These are phyloP conservation scores for Toxotes lorentzi DNA, from an alignment of 2,797 vertebrate species.

Conservation along the genomic window DNA sequence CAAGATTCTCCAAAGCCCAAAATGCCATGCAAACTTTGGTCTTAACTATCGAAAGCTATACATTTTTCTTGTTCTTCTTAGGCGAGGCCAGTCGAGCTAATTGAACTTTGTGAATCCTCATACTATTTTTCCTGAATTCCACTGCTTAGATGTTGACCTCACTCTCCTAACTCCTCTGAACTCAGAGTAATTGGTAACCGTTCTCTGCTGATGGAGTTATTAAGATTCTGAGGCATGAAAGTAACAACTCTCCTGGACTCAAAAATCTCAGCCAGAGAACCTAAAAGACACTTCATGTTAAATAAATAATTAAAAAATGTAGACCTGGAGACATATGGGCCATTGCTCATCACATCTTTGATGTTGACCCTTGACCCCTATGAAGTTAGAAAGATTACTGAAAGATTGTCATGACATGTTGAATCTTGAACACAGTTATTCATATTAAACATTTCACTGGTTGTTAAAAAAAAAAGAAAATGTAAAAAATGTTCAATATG, in stretches of 20 bases:
- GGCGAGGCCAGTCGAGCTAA: constrained; percentile 19
- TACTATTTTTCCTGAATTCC: constrained; percentile 21
- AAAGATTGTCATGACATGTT: neutral
- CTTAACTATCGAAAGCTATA: neutral
- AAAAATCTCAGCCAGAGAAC: constrained; percentile 20
- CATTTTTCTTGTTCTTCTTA: neutral
- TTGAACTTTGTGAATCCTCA: constrained; percentile 30
- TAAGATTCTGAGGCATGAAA: constrained; percentile 53
- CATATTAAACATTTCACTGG: neutral
- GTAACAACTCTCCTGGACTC: constrained; percentile 16
- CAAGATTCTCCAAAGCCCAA: neutral
- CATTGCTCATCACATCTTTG: neutral
- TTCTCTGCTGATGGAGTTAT: constrained; percentile 45
- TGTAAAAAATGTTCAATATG: neutral
- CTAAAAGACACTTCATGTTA: constrained; percentile 4
- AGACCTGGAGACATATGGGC: neutral
- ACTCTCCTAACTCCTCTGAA: constrained; percentile 37
- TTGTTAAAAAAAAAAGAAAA: neutral
- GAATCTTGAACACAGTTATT: neutral
- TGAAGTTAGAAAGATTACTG: neutral
- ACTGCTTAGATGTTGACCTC: constrained; percentile 51
- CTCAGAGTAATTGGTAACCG: constrained; percentile 56
- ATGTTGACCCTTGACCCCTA: neutral
- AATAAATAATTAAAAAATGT: neutral
- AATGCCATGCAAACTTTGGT: neutral